Percentiles rank a stretch among this genome's conserved stretches.
phyloP scores from a whole-genome alignment of 2,113 vertebrate genomes.

The Pterocles burchelli region DNA sequence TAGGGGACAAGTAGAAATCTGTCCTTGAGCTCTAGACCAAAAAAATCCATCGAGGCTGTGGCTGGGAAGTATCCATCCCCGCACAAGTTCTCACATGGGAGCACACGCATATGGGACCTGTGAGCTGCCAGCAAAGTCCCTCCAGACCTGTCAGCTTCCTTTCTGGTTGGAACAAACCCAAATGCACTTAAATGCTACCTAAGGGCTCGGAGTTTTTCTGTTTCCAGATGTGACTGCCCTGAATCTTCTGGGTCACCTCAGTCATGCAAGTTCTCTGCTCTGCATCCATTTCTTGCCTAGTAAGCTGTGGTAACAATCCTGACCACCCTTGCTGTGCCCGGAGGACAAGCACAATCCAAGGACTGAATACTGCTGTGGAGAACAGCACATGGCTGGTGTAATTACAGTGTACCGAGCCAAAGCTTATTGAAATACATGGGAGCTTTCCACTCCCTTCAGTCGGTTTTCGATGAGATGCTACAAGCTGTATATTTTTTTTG shows the following conservation, averaged over 20 bases:
- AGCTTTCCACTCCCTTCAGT: not conserved
- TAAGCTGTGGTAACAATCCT: accelerated
- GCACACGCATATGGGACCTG: accelerated
- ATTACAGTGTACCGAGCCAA: not conserved
- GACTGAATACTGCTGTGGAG: not conserved
- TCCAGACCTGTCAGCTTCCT: not conserved
- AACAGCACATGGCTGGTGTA: not conserved
- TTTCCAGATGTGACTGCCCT: not conserved
- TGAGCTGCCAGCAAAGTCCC: not conserved
- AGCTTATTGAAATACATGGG: not conserved
- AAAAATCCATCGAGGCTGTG: accelerated
- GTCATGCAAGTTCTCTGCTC: not conserved
- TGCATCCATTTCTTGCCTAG: not conserved
- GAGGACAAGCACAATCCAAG: not conserved
- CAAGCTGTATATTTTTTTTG: not conserved
- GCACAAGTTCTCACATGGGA: not conserved
- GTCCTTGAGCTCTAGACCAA: not conserved
- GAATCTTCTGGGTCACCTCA: not conserved
- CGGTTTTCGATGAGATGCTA: not conserved
- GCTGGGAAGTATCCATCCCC: not conserved
- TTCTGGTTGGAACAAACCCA: not conserved
- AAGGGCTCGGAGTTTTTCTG: not conserved
- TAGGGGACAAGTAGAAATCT: not conserved
- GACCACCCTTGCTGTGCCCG: not conserved
- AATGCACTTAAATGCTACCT: not conserved